These are phyloP conservation scores for Amaurobius ferox DNA, from an alignment of 2,888 invertebrate species.

Conservation along the genomic window DNA sequence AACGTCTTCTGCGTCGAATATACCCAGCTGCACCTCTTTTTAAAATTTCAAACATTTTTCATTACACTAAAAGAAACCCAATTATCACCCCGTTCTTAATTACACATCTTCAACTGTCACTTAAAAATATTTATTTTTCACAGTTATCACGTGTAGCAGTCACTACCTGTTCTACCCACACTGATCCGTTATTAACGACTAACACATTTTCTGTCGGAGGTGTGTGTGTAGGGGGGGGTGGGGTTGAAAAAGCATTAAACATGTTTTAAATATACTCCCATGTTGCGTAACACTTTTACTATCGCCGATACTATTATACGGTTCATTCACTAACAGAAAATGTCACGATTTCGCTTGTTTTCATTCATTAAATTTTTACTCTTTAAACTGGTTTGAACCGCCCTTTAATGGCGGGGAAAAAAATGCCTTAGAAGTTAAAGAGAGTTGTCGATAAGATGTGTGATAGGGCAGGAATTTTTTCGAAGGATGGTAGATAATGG, in stretches of 20 bases:
- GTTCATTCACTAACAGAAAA: not conserved
- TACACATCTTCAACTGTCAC: not conserved
- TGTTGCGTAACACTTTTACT: not conserved
- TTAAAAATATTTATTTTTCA: not conserved
- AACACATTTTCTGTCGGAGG: not conserved
- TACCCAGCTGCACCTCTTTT: too few relatives aligned
- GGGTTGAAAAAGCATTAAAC: not conserved
- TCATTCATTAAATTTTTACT: not conserved
- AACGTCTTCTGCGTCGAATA: too few relatives aligned
- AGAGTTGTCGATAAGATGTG: not conserved
- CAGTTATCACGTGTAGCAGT: not conserved
- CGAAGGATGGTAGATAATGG: slow-evolving; percentile 9
- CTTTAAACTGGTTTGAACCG: slow-evolving; percentile 7
- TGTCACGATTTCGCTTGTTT: not conserved
- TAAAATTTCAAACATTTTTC: too few relatives aligned
- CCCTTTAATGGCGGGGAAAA: not conserved
- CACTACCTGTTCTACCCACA: not conserved
- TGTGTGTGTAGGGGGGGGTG: not conserved
- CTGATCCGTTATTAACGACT: not conserved
- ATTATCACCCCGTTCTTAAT: too few relatives aligned
- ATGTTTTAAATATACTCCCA: not conserved
- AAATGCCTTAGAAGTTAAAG: not conserved
- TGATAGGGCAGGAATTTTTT: not conserved
- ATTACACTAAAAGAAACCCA: too few relatives aligned
- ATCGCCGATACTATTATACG: not conserved